These are phyloP conservation scores for Drosophila prostipennis DNA, from an alignment of 2,888 invertebrate genomes.

Conservation along the genomic window DNA sequence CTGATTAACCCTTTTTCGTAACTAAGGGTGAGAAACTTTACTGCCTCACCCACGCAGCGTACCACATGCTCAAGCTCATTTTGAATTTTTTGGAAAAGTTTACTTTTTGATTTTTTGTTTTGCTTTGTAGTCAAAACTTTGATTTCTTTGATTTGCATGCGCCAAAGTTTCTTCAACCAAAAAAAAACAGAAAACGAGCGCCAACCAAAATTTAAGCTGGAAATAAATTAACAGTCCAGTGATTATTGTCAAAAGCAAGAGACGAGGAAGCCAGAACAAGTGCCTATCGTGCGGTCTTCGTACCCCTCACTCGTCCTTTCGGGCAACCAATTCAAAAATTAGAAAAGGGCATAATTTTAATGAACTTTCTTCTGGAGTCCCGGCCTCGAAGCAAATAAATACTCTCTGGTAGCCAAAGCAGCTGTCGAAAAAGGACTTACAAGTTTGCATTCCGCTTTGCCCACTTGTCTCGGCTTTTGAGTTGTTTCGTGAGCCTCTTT, in stretches of 20 bases:
- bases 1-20: slow-evolving; percentile 24
- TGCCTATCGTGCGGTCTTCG: slow-evolving; percentile 57
- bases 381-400: slow-evolving; percentile 13
- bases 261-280: slow-evolving; percentile 67
- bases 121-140: slow-evolving; percentile 58
- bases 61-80: slow-evolving; percentile 9
- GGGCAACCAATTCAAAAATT: slow-evolving; percentile 67
- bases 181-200: slow-evolving; percentile 56
- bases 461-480: slow-evolving; percentile 68
- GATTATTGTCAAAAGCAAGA: slow-evolving; percentile 80
- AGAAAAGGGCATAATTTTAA: slow-evolving; percentile 80
- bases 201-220: slow-evolving; percentile 41
- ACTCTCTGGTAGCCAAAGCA: slow-evolving; percentile 56
- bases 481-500: slow-evolving; percentile 54
- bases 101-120: slow-evolving; percentile 1
- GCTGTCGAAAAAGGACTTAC: slow-evolving; percentile 79
- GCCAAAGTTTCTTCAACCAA: slow-evolving; percentile 80
- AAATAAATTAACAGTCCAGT: slow-evolving; percentile 82
- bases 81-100: slow-evolving; percentile 15
- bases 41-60: slow-evolving; percentile 18
- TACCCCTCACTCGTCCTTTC: slow-evolving; percentile 2
- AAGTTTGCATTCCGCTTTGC: slow-evolving; percentile 60
- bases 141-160: slow-evolving; percentile 70
- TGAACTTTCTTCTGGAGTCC: slow-evolving; percentile 70
- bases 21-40: slow-evolving; percentile 7